These are phyloP conservation scores for Vidua chalybeata DNA, from an alignment of 2,113 vertebrate genomes.

Conservation along the genomic window DNA sequence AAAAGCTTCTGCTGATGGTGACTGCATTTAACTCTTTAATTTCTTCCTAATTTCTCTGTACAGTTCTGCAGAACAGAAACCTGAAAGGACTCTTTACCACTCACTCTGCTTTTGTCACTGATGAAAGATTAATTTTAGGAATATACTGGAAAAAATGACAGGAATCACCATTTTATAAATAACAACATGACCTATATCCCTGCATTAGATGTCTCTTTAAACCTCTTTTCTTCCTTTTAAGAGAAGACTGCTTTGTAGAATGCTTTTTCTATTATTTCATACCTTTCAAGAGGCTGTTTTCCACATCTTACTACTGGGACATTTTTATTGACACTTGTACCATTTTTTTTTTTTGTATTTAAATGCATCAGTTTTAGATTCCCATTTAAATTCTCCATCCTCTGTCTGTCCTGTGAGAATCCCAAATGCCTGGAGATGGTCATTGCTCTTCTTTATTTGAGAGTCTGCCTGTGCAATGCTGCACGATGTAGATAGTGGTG, in stretches of 20 bases:
- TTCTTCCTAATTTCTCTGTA: background rate
- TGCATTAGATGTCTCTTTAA: background rate
- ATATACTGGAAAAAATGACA: background rate
- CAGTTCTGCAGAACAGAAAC: background rate
- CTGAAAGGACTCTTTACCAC: background rate
- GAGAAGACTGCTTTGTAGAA: background rate
- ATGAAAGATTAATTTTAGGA: background rate
- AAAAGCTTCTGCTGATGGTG: background rate
- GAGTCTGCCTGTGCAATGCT: background rate
- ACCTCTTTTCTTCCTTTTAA: background rate
- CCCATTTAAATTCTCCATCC: background rate
- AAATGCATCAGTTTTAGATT: background rate
- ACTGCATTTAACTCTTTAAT: background rate
- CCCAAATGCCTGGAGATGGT: background rate
- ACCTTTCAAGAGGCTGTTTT: background rate
- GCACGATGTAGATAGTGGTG: background rate
- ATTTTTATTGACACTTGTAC: background rate
- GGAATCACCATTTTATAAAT: background rate
- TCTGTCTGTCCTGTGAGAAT: background rate
- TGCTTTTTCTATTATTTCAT: background rate
- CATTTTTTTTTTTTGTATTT: background rate
- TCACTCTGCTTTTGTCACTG: background rate
- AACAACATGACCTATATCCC: background rate
- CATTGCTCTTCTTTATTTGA: background rate
- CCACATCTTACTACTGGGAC: background rate